A percentile compares a stretch with the other conserved stretches of the same genome.
Evolutionary conservation across 2,113 vertebrate species (phyloP).

Genomic region (Anseranas semipalmata): DNA sequence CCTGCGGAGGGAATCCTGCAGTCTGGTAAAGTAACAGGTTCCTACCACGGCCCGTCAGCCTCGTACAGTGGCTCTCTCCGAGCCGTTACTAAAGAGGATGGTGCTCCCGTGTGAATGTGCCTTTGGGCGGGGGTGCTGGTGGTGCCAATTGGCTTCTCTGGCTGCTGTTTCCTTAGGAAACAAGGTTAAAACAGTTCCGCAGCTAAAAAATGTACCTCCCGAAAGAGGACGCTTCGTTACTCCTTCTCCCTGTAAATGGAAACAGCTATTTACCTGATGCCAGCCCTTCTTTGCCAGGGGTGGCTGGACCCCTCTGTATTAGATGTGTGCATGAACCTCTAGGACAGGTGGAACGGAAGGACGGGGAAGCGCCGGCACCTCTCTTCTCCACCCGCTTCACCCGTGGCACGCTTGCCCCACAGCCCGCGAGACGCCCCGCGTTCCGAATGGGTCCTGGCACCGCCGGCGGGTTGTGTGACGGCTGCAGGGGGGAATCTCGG

Average conservation of each 20-base stretch:
- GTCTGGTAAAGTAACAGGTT: background rate
- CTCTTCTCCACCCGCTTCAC: background rate
- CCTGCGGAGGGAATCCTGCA: background rate
- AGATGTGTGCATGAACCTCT: background rate
- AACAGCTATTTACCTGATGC: background rate
- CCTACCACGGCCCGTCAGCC: background rate
- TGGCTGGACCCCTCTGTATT: background rate
- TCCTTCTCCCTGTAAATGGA: background rate
- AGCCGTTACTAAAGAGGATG: background rate
- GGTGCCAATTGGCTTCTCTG: background rate
- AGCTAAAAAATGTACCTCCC: background rate
- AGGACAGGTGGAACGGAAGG: background rate
- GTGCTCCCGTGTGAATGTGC: background rate
- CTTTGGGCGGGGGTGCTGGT: background rate
- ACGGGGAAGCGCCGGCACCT: background rate
- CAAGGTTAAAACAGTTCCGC: background rate
- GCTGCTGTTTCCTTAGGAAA: background rate
- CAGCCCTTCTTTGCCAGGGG: background rate
- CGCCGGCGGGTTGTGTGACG: background rate
- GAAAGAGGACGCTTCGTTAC: background rate
- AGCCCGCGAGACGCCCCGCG: background rate
- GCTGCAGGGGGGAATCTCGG: background rate
- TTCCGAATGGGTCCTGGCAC: background rate
- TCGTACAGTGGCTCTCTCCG: background rate
- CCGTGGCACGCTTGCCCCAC: accelerated